Base-by-base conservation (phyloP, 2,113 vertebrate genomes). In the Silurus glanis region DNA sequence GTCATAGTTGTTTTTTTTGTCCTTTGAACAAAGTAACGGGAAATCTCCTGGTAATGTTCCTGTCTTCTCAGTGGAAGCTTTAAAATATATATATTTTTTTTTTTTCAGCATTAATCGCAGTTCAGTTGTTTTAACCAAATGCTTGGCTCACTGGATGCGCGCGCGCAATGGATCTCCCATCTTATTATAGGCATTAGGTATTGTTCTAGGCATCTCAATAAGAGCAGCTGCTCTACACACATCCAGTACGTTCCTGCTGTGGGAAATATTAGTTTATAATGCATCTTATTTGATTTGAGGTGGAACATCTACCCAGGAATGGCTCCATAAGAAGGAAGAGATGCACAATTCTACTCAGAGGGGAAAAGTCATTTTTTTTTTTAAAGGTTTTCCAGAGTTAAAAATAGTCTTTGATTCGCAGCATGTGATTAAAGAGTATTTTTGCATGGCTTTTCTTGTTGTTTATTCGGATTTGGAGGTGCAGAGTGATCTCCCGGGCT, bases 21-120 rank as follows among this genome's bases (percentile, higher is more conserved):
- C 78, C 1, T 7, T 12, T 25, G n/a, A 45, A 59, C 56, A 67
- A 92, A 93, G 78, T 94, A 92, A 90, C 92, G 91, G 93, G 17
- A 74, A 83, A 47, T n/a, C 37, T 25, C 23, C 10, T 51, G 55
- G 17, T 61, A 79, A 58, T 62, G 71, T 49, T n/a, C 37, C 53
- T 21, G 67, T 59, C 16, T 71, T 14, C 25, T 80, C 6, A 28
- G 16, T 61, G 37, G 8, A 23, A 19, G 76, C 25, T 81, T 12
- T 64, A 0, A 3, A 47, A 16, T 53, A 82, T 0, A 55, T 53
- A 2, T n/a, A 53, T 5, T 2, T 21, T 47, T 25, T 23, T 14
- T 23, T 62, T 45, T 80, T 47, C 21, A 55, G 12, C 10, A 71
- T 45, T 67, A 67, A 67, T 67, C 64, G 13, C 10, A 66, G n/a